Conservation (phyloP, 2,888 invertebrate species). For the Xestoiulus laeticollis region DNA sequence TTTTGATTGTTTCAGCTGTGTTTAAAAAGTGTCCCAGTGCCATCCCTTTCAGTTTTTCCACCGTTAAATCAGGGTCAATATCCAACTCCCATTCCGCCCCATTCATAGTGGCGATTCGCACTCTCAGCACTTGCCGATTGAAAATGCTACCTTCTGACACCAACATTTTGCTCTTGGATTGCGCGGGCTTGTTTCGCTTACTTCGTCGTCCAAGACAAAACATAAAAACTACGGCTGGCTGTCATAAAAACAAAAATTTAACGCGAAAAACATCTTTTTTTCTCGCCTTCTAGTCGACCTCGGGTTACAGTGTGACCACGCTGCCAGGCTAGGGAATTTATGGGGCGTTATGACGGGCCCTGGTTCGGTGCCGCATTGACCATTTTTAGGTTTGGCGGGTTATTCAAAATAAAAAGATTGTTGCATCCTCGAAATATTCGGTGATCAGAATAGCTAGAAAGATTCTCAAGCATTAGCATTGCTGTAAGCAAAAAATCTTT, state of each 20-base stretch:
- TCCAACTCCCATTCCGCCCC: constrained; percentile 62
- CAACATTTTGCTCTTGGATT: constrained; percentile 61
- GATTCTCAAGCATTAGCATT: too few species aligned
- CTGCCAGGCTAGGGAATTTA: neutral
- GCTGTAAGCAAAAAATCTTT: too few species aligned
- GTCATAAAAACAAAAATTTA: neutral
- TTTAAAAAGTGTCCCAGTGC: constrained; percentile 64
- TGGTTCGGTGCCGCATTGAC: neutral
- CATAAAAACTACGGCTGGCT: constrained; percentile 49
- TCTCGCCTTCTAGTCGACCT: neutral
- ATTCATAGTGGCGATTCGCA: constrained; percentile 63
- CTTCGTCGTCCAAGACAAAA: constrained; percentile 51
- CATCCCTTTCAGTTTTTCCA: constrained; percentile 64
- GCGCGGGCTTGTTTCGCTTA: constrained; percentile 47
- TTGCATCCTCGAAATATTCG: too few species aligned
- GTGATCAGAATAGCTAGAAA: too few species aligned
- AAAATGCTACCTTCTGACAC: constrained; percentile 63
- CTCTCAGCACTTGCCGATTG: constrained; percentile 61
- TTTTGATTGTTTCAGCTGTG: constrained; percentile 62
- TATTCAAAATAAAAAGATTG: too few species aligned
- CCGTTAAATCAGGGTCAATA: constrained; percentile 62
- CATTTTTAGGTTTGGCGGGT: too few species aligned
- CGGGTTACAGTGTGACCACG: neutral
- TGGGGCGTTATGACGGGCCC: neutral
- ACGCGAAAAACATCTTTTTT: neutral